phyloP scores from a whole-genome alignment of 2,888 invertebrate species.

The Drosophila subquinaria region DNA sequence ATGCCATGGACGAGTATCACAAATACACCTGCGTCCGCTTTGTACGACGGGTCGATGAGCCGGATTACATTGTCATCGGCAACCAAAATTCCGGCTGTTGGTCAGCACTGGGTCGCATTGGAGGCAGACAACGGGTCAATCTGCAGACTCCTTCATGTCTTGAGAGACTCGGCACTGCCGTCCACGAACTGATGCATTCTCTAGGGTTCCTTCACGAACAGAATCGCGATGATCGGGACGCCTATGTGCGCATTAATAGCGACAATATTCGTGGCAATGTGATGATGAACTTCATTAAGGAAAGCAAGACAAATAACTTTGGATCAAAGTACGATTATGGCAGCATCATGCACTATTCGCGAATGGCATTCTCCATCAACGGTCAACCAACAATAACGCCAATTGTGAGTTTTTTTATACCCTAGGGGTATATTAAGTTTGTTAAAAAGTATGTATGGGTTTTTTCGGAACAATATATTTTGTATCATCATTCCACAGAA shows the following conservation, averaged over 20 bases:
- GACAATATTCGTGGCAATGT: slow-evolving; percentile 87
- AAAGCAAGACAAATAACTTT: slow-evolving; percentile 87
- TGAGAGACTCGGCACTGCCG: slow-evolving; percentile 89
- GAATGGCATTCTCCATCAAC: slow-evolving; percentile 91
- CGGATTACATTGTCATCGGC: slow-evolving; percentile 89
- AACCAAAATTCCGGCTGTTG: slow-evolving; percentile 91
- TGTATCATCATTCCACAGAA: not conserved
- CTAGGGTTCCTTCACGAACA: slow-evolving; percentile 93
- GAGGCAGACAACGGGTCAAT: slow-evolving; percentile 88
- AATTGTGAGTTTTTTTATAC: slow-evolving; percentile 21
- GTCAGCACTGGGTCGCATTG: slow-evolving; percentile 91
- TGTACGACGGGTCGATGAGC: slow-evolving; percentile 88
- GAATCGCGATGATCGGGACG: slow-evolving; percentile 91
- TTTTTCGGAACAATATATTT: too few relatives aligned
- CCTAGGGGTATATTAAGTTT: too few relatives aligned
- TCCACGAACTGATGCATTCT: slow-evolving; percentile 93
- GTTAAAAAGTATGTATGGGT: too few relatives aligned
- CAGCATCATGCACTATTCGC: slow-evolving; percentile 94
- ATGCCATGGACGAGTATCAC: slow-evolving; percentile 91
- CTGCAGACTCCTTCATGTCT: slow-evolving; percentile 91
- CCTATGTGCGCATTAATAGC: slow-evolving; percentile 89
- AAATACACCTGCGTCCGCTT: slow-evolving; percentile 91
- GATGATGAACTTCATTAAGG: slow-evolving; percentile 90
- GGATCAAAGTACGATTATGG: slow-evolving; percentile 92
- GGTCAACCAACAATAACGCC: slow-evolving; percentile 78